Evolutionary conservation across 2,888 invertebrate genomes (phyloP).

Genomic region (Crioceris asparagi): DNA sequence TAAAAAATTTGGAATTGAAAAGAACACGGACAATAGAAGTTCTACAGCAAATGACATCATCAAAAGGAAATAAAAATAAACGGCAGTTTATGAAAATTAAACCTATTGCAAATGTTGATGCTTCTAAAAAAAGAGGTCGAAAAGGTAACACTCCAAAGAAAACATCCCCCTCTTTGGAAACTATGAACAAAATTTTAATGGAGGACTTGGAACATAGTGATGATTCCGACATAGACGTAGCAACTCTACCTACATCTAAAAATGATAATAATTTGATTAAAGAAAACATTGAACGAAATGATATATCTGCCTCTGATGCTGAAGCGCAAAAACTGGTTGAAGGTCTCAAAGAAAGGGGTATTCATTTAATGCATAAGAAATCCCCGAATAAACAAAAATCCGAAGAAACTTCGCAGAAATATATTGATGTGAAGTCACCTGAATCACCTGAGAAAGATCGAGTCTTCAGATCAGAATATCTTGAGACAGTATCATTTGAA

Average conservation of each 20-base stretch:
- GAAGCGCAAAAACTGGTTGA: conserved; percentile 29
- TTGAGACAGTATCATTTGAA: too few species aligned
- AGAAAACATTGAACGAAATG: not conserved
- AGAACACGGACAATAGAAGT: conserved; percentile 24
- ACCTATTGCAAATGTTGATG: conserved; percentile 11
- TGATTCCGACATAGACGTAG: conserved; percentile 7
- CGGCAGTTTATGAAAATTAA: conserved; percentile 15
- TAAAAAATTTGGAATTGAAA: conserved; percentile 28
- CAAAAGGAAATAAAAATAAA: not conserved
- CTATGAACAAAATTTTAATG: conserved; percentile 2
- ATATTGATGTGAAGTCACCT: not conserved
- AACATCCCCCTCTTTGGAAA: conserved; percentile 3
- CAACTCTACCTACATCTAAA: not conserved
- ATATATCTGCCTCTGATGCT: conserved; percentile 17
- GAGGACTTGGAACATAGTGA: conserved; percentile 9
- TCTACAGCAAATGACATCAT: conserved; percentile 16
- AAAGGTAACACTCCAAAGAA: conserved; percentile 13
- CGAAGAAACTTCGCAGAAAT: conserved; percentile 1
- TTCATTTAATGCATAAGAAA: conserved; percentile 31
- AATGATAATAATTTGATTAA: conserved; percentile 1
- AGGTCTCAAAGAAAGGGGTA: conserved; percentile 31
- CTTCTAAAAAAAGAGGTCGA: conserved; percentile 8
- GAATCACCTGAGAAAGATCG: too few species aligned
- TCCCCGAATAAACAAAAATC: conserved; percentile 17
- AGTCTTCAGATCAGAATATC: too few species aligned